phyloP scores from a whole-genome alignment of 2,888 invertebrate species.

The Uropetala carovei region DNA sequence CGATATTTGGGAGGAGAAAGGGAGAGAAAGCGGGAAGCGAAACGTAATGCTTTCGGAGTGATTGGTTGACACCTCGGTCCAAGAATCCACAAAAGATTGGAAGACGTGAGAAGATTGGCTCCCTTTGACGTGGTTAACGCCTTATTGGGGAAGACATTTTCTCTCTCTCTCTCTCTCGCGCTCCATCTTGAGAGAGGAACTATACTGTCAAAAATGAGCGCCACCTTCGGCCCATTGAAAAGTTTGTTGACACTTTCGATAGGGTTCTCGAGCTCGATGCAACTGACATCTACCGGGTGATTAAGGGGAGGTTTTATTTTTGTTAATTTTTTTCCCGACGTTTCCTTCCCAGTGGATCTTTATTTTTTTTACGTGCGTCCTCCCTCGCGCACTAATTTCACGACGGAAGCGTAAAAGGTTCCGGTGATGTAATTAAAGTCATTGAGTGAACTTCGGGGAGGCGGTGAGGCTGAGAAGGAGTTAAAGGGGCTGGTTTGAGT shows the following conservation, averaged over 20 bases:
- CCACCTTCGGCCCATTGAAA: too few species aligned
- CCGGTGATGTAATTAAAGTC: conserved; percentile 24
- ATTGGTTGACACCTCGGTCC: conserved; percentile 28
- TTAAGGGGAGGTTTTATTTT: background rate
- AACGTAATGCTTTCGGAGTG: conserved; percentile 7
- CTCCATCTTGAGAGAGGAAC: too few species aligned
- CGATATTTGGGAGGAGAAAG: background rate
- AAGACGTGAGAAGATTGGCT: background rate
- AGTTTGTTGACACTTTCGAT: too few species aligned
- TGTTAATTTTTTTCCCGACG: background rate
- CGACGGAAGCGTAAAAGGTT: conserved; percentile 34
- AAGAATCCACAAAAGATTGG: conserved; percentile 13
- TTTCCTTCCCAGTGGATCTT: background rate
- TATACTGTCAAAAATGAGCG: too few species aligned
- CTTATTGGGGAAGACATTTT: background rate
- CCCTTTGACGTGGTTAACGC: background rate
- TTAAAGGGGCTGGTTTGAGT: background rate
- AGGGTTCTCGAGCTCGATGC: too few species aligned
- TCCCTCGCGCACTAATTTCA: background rate
- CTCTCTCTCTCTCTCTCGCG: background rate
- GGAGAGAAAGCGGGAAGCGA: background rate
- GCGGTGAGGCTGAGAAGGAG: background rate
- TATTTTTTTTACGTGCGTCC: background rate
- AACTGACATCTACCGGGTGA: too few species aligned
- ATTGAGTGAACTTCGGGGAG: background rate